phyloP scores from a whole-genome alignment of 1,140 invertebrate genomes.

The Tachypleus tridentatus region DNA sequence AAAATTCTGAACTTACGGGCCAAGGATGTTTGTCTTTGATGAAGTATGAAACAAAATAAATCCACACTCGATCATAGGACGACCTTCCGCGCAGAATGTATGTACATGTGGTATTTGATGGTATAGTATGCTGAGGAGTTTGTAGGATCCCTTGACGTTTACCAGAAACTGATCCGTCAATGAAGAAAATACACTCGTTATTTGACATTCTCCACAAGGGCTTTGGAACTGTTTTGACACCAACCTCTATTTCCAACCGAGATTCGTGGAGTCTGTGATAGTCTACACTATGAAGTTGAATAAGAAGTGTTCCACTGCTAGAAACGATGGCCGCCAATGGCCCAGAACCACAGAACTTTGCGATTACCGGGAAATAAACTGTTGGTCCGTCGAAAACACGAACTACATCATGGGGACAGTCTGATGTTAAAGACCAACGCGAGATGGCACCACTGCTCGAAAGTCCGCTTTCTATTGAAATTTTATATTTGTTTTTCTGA shows the following conservation, averaged over 20 bases:
- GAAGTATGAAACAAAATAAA: conserved; percentile 51
- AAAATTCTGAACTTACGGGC: conserved; percentile 18
- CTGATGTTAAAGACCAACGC: conserved; percentile 46
- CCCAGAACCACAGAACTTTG: conserved; percentile 79
- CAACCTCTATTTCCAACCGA: conserved; percentile 64
- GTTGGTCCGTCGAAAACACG: conserved; percentile 80
- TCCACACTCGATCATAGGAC: conserved; percentile 64
- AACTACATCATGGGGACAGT: conserved; percentile 64
- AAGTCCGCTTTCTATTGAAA: conserved; percentile 12
- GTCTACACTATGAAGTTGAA: conserved; percentile 75
- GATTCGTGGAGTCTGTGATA: conserved; percentile 68
- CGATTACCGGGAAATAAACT: conserved; percentile 67
- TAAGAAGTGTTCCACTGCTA: conserved; percentile 68
- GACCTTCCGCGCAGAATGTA: conserved; percentile 61
- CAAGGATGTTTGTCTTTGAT: conserved; percentile 21
- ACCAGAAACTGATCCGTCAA: conserved; percentile 49
- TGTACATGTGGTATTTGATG: conserved; percentile 70
- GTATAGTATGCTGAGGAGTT: conserved; percentile 63
- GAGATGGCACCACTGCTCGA: not conserved
- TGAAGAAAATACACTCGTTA: conserved; percentile 74
- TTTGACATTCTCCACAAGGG: conserved; percentile 30
- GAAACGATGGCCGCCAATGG: conserved; percentile 62
- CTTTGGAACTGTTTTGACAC: conserved; percentile 49
- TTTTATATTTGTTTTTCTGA: conserved; percentile 25
- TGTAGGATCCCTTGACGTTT: conserved; percentile 57